Percentiles rank a stretch among this genome's conserved stretches.
phyloP scores from a whole-genome alignment of 2,113 vertebrate genomes.

The Alethe castanea region DNA sequence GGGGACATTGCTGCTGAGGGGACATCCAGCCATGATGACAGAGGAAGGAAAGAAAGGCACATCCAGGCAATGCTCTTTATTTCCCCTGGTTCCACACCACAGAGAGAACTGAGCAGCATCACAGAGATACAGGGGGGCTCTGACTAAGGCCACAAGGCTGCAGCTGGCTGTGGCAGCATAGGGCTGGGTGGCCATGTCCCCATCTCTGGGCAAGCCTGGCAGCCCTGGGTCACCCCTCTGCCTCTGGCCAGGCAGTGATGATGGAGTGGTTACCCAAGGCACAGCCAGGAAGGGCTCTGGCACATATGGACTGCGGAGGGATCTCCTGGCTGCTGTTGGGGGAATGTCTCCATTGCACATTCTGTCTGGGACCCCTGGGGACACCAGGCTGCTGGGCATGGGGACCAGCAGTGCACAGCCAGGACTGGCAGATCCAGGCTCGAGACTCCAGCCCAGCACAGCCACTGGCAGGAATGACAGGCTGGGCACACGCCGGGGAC shows the following conservation, averaged over 20 bases:
- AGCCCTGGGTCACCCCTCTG: not conserved
- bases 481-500: not conserved
- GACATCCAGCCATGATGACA: fast-evolving
- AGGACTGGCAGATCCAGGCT: not conserved
- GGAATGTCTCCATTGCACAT: not conserved
- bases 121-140: not conserved
- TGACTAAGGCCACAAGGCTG: not conserved
- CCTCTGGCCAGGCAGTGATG: not conserved
- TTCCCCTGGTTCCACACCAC: constrained; percentile 44
- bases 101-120: constrained; percentile 37
- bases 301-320: fast-evolving
- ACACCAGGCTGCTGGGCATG: not conserved
- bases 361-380: not conserved
- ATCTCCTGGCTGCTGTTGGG: not conserved
- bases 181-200: not conserved
- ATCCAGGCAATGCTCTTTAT: constrained; percentile 56
- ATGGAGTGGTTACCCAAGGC: not conserved
- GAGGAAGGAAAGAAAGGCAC: not conserved
- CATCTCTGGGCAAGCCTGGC: not conserved
- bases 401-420: not conserved
- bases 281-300: not conserved
- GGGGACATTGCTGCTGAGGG: not conserved
- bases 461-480: not conserved
- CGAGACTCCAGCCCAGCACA: not conserved
- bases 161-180: not conserved